Evolutionary conservation across 2,113 vertebrate species (phyloP).

Genomic region (Mormoops blainvillei): DNA sequence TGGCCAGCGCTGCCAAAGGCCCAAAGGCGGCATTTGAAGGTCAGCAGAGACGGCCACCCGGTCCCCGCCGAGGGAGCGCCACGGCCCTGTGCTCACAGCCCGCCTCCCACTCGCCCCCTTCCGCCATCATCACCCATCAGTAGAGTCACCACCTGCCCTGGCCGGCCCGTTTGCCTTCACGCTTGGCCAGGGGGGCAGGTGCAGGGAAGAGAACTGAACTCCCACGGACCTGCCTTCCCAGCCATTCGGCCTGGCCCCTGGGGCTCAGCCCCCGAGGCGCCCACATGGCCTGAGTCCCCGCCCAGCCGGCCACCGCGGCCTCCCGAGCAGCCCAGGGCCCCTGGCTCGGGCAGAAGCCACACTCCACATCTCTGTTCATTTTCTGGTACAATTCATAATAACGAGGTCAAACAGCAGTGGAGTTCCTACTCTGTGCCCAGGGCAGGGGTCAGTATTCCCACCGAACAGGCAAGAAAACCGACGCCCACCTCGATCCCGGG

Average conservation of each 20-base stretch:
- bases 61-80: no score
- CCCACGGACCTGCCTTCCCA: neutral
- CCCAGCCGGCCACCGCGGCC: neutral
- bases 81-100: no score
- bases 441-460: no score
- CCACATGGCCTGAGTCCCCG: neutral
- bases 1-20: no score
- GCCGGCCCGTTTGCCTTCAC: neutral
- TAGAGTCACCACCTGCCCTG: neutral
- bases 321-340: fast-evolving
- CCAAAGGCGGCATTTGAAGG: no score
- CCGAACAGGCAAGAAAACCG: no score
- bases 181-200: neutral
- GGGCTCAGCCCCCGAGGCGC: neutral
- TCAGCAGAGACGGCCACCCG: no score
- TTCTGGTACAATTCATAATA: neutral
- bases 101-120: neutral
- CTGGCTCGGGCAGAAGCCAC: neutral
- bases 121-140: neutral
- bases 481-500: no score
- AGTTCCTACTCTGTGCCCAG: no score
- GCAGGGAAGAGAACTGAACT: neutral
- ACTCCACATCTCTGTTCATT: fast-evolving
- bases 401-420: no score
- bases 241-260: neutral